Conservation (phyloP, 2,797 vertebrate species). For the Xiphophorus birchmanni region DNA sequence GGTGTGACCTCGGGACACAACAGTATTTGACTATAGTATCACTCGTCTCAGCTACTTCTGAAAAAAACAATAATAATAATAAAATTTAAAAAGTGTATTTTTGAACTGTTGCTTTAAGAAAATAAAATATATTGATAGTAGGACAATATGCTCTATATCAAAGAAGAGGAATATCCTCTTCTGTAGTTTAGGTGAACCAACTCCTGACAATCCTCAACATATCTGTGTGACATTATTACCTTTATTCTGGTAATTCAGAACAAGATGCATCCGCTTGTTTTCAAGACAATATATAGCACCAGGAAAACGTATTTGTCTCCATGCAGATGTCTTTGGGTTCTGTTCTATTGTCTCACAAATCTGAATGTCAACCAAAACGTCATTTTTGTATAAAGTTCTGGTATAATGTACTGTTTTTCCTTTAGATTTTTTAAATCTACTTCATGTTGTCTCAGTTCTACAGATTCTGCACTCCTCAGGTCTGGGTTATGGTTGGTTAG, state of each 20-base stretch:
- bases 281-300: background rate
- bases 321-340: background rate
- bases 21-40: background rate
- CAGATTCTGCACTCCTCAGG: background rate
- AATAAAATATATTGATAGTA: background rate
- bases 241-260: constrained; percentile 2
- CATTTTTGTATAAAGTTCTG: background rate
- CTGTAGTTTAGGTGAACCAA: background rate
- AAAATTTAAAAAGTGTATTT: background rate
- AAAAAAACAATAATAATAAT: background rate
- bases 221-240: background rate
- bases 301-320: background rate
- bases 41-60: constrained; percentile 1
- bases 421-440: background rate
- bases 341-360: background rate
- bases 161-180: background rate
- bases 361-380: background rate
- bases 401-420: background rate
- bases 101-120: background rate
- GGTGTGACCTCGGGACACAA: background rate
- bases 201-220: background rate
- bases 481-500: background rate
- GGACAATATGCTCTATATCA: background rate
- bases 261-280: background rate
- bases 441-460: background rate